phyloP scores from a whole-genome alignment of 2,797 vertebrate species.

The Tauraco hartlaubi region DNA sequence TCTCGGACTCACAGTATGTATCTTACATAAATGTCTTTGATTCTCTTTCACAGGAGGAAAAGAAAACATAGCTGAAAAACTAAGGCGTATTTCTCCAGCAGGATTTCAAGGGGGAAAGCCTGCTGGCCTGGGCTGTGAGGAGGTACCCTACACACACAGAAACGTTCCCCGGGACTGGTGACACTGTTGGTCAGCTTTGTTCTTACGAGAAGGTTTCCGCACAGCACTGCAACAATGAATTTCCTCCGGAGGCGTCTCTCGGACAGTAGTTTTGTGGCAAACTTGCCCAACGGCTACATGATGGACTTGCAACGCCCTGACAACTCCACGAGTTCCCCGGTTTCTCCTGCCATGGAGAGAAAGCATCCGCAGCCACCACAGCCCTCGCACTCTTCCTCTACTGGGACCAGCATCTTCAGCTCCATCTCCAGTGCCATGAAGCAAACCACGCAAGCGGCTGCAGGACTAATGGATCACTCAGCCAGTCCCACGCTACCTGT shows the following conservation, averaged over 20 bases:
- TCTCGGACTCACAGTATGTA: not conserved
- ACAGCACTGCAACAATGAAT: constrained; percentile 85
- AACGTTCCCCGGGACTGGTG: not conserved
- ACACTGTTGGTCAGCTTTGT: not conserved
- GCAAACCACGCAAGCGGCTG: constrained; percentile 84
- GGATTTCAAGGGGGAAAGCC: not conserved
- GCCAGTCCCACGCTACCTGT: not conserved
- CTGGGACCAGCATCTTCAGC: constrained; percentile 88
- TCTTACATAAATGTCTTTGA: not conserved
- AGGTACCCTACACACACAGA: not conserved
- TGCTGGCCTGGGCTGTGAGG: not conserved
- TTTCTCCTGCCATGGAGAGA: constrained; percentile 90
- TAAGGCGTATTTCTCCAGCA: not conserved
- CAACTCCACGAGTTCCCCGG: constrained; percentile 89
- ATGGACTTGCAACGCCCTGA: constrained; percentile 91
- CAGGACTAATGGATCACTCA: constrained; percentile 77
- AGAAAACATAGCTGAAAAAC: not conserved
- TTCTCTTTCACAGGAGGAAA: constrained; percentile 51
- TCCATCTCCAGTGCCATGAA: constrained; percentile 96
- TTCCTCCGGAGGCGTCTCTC: constrained; percentile 95
- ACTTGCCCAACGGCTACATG: constrained; percentile 97
- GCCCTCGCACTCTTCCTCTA: constrained; percentile 68
- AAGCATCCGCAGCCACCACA: constrained; percentile 82
- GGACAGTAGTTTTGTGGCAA: constrained; percentile 96
- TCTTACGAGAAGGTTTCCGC: not conserved